These are phyloP conservation scores for Tethea ocularis DNA, from an alignment of 2,888 invertebrate species.

Conservation along the genomic window DNA sequence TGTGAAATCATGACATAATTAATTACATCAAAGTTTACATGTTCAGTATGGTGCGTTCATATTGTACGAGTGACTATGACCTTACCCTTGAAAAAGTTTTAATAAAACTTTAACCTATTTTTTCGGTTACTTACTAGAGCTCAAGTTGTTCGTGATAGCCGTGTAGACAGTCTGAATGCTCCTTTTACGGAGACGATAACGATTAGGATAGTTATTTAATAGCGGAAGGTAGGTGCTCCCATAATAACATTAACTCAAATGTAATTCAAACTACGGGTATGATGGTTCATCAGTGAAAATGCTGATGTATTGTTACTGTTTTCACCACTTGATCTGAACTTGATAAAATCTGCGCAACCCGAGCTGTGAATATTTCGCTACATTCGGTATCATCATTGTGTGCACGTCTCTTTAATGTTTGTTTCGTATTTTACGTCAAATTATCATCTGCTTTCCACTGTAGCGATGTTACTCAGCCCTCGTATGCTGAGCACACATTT, in stretches of 20 bases:
- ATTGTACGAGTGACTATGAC: no score
- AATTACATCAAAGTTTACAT: neutral
- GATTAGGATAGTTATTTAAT: constrained; percentile 56
- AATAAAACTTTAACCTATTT: no score
- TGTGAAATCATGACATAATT: neutral
- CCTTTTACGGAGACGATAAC: constrained; percentile 49
- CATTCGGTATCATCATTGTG: constrained; percentile 16
- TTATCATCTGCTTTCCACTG: constrained; percentile 51
- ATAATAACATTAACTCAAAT: constrained; percentile 61
- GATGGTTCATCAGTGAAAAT: constrained; percentile 45
- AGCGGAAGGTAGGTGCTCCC: constrained; percentile 56
- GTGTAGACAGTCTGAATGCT: constrained; percentile 24
- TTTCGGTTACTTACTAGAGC: neutral
- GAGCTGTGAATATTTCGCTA: constrained; percentile 11
- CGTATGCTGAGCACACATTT: constrained; percentile 60
- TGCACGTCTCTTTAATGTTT: constrained; percentile 27
- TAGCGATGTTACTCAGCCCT: constrained; percentile 45
- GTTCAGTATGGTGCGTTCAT: neutral
- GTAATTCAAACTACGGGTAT: constrained; percentile 58
- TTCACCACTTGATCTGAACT: constrained; percentile 12
- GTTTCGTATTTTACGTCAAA: constrained; percentile 48
- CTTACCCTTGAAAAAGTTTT: no score
- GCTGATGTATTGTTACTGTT: constrained; percentile 43
- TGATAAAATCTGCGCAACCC: constrained; percentile 8
- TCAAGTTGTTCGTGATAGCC: constrained; percentile 10